Percentiles rank a stretch among this genome's conserved stretches.
These are phyloP conservation scores for Drosophila mettleri DNA, from an alignment of 2,888 invertebrate species.

Conservation along the genomic window DNA sequence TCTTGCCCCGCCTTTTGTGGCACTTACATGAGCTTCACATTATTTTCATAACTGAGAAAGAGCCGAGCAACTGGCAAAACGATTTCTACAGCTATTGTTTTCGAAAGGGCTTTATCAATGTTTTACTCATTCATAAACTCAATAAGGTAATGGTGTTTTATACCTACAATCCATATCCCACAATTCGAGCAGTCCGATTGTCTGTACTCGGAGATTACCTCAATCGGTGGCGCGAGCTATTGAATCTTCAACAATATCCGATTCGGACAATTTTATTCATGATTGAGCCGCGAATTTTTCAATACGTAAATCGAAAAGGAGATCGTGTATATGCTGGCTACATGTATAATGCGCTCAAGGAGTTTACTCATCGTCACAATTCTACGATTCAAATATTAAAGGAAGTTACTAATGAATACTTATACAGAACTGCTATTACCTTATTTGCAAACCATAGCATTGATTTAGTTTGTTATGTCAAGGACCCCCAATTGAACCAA, in stretches of 20 bases:
- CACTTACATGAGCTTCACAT: conserved; percentile 32
- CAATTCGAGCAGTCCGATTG: conserved; percentile 7
- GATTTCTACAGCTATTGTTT: conserved; percentile 49
- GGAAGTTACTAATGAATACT: background rate
- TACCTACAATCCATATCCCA: conserved; percentile 60
- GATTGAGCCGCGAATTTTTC: conserved; percentile 41
- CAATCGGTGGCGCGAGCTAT: conserved; percentile 6
- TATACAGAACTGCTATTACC: accelerated
- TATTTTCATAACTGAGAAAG: conserved; percentile 30
- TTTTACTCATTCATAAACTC: conserved; percentile 33
- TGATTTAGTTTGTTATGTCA: conserved; percentile 13
- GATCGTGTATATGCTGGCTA: conserved; percentile 51
- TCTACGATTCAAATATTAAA: conserved; percentile 29
- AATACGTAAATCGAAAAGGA: conserved; percentile 46
- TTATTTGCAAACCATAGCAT: background rate
- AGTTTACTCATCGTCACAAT: conserved; percentile 57
- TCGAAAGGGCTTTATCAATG: conserved; percentile 52
- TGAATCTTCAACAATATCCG: conserved; percentile 30
- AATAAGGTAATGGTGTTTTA: conserved; percentile 1
- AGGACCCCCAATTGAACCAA: background rate
- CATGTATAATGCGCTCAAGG: conserved; percentile 41
- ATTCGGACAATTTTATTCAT: conserved; percentile 23
- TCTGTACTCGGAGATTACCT: conserved; percentile 42
- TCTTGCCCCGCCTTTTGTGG: conserved; percentile 41
- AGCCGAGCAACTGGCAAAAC: conserved; percentile 8